Percentiles rank a stretch among this genome's conserved stretches.
These are phyloP conservation scores for Eilema sororculum DNA, from an alignment of 2,888 invertebrate genomes.

Conservation along the genomic window DNA sequence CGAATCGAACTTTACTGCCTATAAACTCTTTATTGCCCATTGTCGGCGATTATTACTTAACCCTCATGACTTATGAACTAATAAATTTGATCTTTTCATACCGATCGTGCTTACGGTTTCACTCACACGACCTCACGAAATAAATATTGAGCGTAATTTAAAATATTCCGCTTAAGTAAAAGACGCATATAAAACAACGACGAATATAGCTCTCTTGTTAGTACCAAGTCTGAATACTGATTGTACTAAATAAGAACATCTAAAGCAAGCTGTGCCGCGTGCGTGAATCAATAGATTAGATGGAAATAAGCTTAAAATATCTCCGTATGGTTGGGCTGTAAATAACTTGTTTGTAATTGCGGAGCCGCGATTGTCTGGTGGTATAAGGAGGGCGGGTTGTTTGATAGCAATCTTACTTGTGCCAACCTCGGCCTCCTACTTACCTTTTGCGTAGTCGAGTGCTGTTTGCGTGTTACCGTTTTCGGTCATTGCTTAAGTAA, in stretches of 20 bases:
- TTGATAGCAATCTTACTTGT: slow-evolving; percentile 70
- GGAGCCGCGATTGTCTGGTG: slow-evolving; percentile 65
- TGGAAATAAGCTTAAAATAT: slow-evolving; percentile 71
- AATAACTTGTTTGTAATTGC: slow-evolving; percentile 77
- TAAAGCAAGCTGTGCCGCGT: slow-evolving; percentile 58
- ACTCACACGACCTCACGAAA: slow-evolving; percentile 56
- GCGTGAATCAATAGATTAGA: slow-evolving; percentile 70
- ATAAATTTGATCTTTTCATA: slow-evolving; percentile 83
- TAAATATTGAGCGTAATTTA: slow-evolving; percentile 61
- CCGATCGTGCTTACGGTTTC: slow-evolving; percentile 68
- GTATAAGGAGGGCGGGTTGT: slow-evolving; percentile 61
- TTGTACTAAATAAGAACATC: slow-evolving; percentile 56
- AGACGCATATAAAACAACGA: slow-evolving; percentile 43
- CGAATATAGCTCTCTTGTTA: slow-evolving; percentile 51
- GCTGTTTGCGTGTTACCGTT: slow-evolving; percentile 55
- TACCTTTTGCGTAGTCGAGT: slow-evolving; percentile 61
- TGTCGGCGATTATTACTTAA: slow-evolving; percentile 86
- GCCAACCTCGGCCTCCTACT: slow-evolving; percentile 53
- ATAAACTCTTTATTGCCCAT: slow-evolving; percentile 86
- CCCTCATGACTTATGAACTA: slow-evolving; percentile 86
- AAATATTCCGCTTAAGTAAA: slow-evolving; percentile 45
- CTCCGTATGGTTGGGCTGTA: slow-evolving; percentile 67
- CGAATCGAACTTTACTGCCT: slow-evolving; percentile 84
- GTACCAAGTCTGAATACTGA: slow-evolving; percentile 48
- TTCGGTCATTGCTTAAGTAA: slow-evolving; percentile 53